Evolutionary conservation across 2,888 invertebrate genomes (phyloP), one percentile per base, ranked within the genome.

Genomic region (Amphipoea oculea): DNA sequence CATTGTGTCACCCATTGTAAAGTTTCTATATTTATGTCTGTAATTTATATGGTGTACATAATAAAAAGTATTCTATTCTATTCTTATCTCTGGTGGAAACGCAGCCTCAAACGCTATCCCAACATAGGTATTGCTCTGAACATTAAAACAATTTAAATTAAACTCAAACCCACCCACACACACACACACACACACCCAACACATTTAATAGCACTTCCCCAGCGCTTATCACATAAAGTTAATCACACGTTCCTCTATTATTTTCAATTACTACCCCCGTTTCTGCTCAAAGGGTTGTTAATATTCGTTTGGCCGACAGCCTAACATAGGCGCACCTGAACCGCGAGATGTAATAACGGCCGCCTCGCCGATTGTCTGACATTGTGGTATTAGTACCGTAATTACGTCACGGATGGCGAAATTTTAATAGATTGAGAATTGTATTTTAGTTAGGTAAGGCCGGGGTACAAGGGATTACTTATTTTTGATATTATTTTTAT

Each of bases 271-370:
- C 91, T 63, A 67, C 74, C 77, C 85, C 86, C 85, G 81, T 88
- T 62, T 66, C 88, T 89, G 85, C 83, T 88, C 91, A 94, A 96
- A 96, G 96, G 96, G 96, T 96, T 96, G 96, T 96, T 96, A 96
- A 96, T 96, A 96, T 96, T 95, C 95, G 96, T 96, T 94, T 91
- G 85, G 84, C 85, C 91, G 94, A 91, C 94, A 89, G 90, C 91
- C 93, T 90, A 89, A 86, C 86, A 79, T 60, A 57, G 82, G 72
- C 70, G 83, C 92, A 92, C 92, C 94, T 94, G 94, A 92, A 84
- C 84, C 88, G 20, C 82, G 63, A 72, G 84, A 84, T 86, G 79
- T 89, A 86, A 88, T 90, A 90, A 89, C 90, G 80, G 86, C 81
- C 85, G 86, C 83, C 68, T 82, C 83, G 87, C 85, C 90, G 83